phyloP scores from a whole-genome alignment of 2,797 vertebrate species.

The Oceanodroma leucorhoa region DNA sequence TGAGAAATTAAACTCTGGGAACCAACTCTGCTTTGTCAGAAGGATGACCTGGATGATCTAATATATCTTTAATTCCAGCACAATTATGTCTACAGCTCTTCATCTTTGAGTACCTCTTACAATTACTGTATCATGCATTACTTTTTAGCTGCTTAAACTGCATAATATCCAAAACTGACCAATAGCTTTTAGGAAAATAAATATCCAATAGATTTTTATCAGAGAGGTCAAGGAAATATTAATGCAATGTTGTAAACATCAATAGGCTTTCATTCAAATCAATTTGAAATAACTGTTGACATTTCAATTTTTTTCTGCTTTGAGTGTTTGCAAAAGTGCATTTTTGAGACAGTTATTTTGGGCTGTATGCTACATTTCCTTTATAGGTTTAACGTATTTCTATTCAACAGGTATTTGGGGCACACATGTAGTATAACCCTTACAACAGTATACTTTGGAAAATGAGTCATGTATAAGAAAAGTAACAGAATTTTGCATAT shows the following conservation, averaged over 20 bases:
- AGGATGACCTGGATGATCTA: not conserved
- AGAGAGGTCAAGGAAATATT: not conserved
- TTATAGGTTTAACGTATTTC: not conserved
- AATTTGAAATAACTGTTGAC: not conserved
- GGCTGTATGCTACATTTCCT: not conserved
- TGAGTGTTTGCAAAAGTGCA: not conserved
- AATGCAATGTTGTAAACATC: not conserved
- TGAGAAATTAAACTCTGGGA: not conserved
- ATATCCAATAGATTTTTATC: not conserved
- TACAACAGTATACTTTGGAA: not conserved
- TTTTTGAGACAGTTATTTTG: not conserved
- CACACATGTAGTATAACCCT: not conserved
- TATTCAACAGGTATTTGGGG: not conserved
- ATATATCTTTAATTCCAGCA: not conserved
- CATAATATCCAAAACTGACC: not conserved
- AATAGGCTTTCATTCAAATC: not conserved
- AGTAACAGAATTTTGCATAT: conserved; percentile 14
- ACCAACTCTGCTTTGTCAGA: not conserved
- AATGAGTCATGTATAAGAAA: conserved; percentile 14
- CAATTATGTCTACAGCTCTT: not conserved
- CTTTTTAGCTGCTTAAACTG: not conserved
- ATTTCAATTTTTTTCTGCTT: not conserved
- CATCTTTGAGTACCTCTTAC: not conserved
- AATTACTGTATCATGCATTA: not conserved
- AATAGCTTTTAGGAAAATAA: not conserved